phyloP scores from a whole-genome alignment of 2,888 invertebrate genomes.

The Cantharis lateralis region DNA sequence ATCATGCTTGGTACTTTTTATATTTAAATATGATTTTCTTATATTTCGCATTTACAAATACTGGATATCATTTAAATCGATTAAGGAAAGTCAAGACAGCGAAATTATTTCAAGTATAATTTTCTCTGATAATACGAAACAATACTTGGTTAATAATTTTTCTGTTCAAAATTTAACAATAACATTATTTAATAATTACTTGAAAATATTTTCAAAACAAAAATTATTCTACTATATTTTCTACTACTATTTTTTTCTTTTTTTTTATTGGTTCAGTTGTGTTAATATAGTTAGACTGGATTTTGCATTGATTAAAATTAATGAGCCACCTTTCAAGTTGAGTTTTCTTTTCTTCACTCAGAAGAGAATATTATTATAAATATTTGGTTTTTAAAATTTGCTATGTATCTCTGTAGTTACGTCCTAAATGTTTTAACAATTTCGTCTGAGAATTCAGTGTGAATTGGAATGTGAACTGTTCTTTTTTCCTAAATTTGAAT shows the following conservation, averaged over 20 bases:
- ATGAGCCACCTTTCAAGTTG: background rate
- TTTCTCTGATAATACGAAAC: background rate
- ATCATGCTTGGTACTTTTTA: background rate
- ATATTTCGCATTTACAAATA: background rate
- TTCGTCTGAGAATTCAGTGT: background rate
- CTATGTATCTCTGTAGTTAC: background rate
- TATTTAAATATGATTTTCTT: background rate
- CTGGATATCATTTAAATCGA: background rate
- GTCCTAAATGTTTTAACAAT: background rate
- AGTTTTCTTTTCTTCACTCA: background rate
- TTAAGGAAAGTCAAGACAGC: background rate
- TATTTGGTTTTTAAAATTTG: background rate
- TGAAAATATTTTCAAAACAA: no score
- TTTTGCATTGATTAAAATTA: background rate
- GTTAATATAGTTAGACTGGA: background rate
- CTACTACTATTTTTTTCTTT: no score
- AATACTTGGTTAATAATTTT: no score
- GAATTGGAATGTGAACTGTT: no score
- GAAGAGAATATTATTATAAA: background rate
- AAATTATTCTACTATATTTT: no score
- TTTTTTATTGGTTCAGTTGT: no score
- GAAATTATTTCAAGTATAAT: background rate
- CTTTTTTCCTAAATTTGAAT: no score
- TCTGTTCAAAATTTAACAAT: no score
- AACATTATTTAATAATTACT: no score